Conservation (phyloP, 2,113 vertebrate species). For the Apaloderma vittatum region DNA sequence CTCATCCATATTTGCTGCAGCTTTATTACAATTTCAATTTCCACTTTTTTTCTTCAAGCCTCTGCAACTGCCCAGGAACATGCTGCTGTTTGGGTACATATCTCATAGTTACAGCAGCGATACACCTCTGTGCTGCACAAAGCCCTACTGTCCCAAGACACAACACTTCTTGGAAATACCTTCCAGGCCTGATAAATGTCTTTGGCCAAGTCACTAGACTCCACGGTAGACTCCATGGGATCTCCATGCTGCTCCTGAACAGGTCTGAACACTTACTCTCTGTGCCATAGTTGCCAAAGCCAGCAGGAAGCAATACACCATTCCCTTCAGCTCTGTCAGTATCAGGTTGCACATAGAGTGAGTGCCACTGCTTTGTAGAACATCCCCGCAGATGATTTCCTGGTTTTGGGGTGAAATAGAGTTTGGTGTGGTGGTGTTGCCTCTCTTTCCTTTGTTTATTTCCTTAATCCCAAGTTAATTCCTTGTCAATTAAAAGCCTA, state of each 20-base stretch:
- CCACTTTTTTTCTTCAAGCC: background rate
- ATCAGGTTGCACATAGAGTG: background rate
- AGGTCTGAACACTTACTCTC: background rate
- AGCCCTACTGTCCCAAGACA: background rate
- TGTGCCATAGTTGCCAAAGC: background rate
- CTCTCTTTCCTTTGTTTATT: background rate
- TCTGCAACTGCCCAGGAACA: background rate
- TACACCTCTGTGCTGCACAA: background rate
- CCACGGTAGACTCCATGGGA: background rate
- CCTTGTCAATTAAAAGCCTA: background rate
- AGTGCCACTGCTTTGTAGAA: background rate
- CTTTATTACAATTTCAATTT: background rate
- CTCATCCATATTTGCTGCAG: background rate
- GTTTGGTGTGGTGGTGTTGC: background rate
- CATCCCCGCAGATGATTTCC: background rate
- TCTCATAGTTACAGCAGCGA: background rate
- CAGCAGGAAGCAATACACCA: constrained; percentile 13
- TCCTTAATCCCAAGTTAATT: background rate
- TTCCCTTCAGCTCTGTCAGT: background rate
- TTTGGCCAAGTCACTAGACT: background rate
- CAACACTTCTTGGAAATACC: background rate
- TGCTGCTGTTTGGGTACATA: rapidly evolving
- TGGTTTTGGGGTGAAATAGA: background rate
- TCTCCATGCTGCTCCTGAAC: background rate
- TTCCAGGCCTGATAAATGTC: background rate